A percentile compares a stretch with the other conserved stretches of the same genome.
phyloP scores from a whole-genome alignment of 2,888 invertebrate genomes.

The Polia nebulosa region DNA sequence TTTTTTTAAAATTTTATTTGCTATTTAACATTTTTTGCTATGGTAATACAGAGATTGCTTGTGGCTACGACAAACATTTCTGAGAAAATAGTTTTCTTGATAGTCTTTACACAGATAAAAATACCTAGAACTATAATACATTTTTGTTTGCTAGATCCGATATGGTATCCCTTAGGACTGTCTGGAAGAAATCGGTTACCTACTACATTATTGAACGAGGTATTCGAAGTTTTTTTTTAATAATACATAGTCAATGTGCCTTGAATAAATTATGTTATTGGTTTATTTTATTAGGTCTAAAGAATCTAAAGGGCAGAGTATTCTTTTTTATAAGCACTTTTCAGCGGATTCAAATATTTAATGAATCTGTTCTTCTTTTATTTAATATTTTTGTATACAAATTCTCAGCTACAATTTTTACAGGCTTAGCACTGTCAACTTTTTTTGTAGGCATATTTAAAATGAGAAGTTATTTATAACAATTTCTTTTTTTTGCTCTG shows the following conservation, averaged over 20 bases:
- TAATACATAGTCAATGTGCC: slow-evolving; percentile 5
- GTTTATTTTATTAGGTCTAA: background rate
- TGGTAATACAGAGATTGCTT: background rate
- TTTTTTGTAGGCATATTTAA: no score
- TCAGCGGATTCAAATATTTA: no score
- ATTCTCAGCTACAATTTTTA: no score
- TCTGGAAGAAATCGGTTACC: slow-evolving; percentile 16
- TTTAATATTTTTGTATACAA: no score
- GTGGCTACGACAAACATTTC: background rate
- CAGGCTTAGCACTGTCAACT: no score
- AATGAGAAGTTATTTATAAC: no score
- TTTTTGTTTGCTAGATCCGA: slow-evolving; percentile 17
- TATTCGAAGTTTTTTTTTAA: slow-evolving; percentile 16
- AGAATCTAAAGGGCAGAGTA: no score
- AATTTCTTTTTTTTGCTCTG: no score
- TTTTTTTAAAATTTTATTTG: no score
- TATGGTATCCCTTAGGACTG: slow-evolving; percentile 27
- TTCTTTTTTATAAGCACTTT: background rate
- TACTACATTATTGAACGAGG: slow-evolving; percentile 13
- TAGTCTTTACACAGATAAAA: background rate
- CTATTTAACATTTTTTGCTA: background rate
- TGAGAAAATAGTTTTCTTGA: background rate
- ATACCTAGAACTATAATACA: background rate
- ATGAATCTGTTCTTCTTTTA: no score
- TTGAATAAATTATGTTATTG: slow-evolving; percentile 15